Evolutionary conservation across 1,140 invertebrate species (phyloP), one percentile per base, ranked within the genome.

Genomic region (Papilio polytes): DNA sequence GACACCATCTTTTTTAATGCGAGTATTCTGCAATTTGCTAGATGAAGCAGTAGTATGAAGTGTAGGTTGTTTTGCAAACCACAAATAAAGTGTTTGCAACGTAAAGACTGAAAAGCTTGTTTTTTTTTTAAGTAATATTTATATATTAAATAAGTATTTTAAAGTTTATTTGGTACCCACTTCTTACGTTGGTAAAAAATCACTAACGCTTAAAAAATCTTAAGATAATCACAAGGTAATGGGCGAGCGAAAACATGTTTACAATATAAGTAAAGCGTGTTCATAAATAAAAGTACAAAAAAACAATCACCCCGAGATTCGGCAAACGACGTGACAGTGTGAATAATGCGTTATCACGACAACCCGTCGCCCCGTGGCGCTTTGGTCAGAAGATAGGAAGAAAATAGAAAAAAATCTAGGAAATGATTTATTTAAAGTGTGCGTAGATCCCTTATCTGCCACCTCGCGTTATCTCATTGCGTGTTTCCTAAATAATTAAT

Each of bases 401-500:
- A 44, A 81, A 82, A 85, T 85, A 85, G 20, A 83, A 78, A 81
- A 80, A 82, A 83, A 81, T 72, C 84, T 80, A 81, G 87, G 82
- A 84, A 84, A 92, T 94, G 92, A 94, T 94, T 93, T 93, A 94
- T 94, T 92, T 93, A 91, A 93, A 91, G 85, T 89, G 86, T 84
- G 83, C 82, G 83, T 82, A 90, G 90, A 92, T 92, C 91, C 91
- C 88, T 94, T 94, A 94, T 94, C 93, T 91, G 90, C 91, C 92
- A 94, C 92, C 92, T 94, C 87, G 89, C 89, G 92, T 95, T 95
- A 95, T 95, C 94, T 94, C 90, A 95, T 95, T 95, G 95, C 93
- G 93, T 95, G 95, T 95, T 95, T 95, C 93, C 92, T 94, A 94
- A 94, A 94, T 94, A 94, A 95, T 95, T 95, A 95, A 95, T 94